Base-by-base conservation (phyloP, 2,888 invertebrate genomes). In the Platerodrilus igneus region DNA sequence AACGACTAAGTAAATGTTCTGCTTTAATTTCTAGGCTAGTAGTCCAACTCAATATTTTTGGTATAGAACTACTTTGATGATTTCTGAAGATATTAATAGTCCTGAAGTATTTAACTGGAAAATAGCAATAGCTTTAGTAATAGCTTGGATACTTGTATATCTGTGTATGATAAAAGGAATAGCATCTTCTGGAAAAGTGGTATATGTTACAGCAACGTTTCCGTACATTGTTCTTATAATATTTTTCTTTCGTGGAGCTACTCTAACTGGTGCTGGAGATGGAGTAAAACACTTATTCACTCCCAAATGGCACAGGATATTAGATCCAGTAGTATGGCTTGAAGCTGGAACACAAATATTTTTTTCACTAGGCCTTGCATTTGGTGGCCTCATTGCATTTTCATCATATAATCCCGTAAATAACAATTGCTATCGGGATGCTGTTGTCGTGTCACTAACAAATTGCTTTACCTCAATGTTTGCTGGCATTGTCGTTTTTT, bases 281-380 rank as follows among this genome's bases (percentile, higher is more conserved):
- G 94, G 94, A 1, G 70, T 95, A 1, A 74, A 80, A 3, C 92
- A 94, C 69, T 75, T 95, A 15, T 92, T 95, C 62, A 90, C 89
- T 0, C 94, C 94, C 0, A 86, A 90, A 72, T 91, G 95, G 87
- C 86, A 86, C 58, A 90, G 83, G 42, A 76, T 96, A 40, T 70
- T 86, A 19, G 94, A 94, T 71, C 95, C 95, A 5, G 89, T 91
- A 0, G 95, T 96, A 0, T 96, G 96, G 96, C 70, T 96, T 35
- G 95, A 96, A 70, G 95, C 96, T 0, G 95, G 95, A 2, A 95
- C 95, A 0, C 96, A 96, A 67, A 95, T 96, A 57, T 96, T 96
- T 72, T 96, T 95, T 69, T 95, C 94, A 0, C 76, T 95, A 44
- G 95, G 95, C 5, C 71, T 96, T 30, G 95, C 94, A 1, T 96